Evolutionary conservation across 2,888 invertebrate species (phyloP).

Genomic region (Didymodactylos carnosus): DNA sequence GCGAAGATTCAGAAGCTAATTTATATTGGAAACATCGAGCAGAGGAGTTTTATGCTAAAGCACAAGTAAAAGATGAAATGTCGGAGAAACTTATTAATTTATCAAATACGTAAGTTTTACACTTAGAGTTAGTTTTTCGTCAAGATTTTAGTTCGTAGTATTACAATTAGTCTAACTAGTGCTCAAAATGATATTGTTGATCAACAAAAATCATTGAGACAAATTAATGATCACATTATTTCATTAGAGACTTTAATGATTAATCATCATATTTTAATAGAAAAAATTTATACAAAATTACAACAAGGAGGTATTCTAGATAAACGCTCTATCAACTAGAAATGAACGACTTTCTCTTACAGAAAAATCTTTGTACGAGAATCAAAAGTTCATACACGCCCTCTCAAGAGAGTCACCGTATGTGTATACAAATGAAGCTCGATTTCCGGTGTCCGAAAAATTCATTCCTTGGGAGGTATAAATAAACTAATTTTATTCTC

Average conservation of each 20-base stretch:
- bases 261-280: slow-evolving; percentile 18
- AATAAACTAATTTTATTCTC: slow-evolving; percentile 2
- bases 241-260: slow-evolving; percentile 27
- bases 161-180: slow-evolving; percentile 6
- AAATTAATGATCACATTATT: slow-evolving; percentile 27
- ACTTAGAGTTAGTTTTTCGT: too few relatives aligned
- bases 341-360: too few relatives aligned
- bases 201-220: slow-evolving; percentile 23
- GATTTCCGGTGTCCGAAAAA: slow-evolving; percentile 33
- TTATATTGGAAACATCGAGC: neutral
- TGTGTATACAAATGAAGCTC: slow-evolving; percentile 27
- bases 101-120: neutral
- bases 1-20: neutral
- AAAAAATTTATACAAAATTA: slow-evolving; percentile 16
- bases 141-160: too few relatives aligned
- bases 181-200: slow-evolving; percentile 21
- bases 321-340: too few relatives aligned
- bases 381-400: slow-evolving; percentile 21
- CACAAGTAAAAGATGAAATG: neutral
- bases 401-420: slow-evolving; percentile 31
- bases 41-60: neutral
- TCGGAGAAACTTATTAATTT: neutral
- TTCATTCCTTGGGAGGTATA: slow-evolving; percentile 33
- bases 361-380: slow-evolving; percentile 4
- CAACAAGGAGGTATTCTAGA: slow-evolving; percentile 14